These are phyloP conservation scores for Salvelinus sp. DNA, from an alignment of 2,113 vertebrate genomes.

Conservation along the genomic window DNA sequence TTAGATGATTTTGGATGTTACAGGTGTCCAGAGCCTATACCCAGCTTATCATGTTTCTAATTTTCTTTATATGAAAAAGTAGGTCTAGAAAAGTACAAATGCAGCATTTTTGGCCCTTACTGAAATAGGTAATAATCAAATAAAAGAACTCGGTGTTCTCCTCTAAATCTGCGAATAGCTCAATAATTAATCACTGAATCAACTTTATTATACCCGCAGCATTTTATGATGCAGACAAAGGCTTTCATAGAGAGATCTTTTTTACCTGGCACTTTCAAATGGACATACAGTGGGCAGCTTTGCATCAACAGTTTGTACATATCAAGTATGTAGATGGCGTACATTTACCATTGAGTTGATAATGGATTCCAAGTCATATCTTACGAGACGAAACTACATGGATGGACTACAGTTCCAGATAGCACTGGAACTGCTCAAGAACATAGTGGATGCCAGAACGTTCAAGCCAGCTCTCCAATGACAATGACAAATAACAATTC, in stretches of 20 bases:
- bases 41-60: constrained; percentile 28
- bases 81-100: constrained; percentile 46
- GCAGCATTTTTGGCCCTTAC: constrained; percentile 45
- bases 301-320: neutral
- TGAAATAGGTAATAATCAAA: constrained; percentile 56
- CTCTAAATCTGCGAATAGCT: constrained; percentile 56
- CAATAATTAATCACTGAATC: constrained; percentile 66
- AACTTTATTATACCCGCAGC: constrained; percentile 52
- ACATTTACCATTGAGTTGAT: too few species aligned
- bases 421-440: neutral
- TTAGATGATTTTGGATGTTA: neutral
- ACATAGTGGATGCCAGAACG: neutral
- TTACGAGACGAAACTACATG: too few species aligned
- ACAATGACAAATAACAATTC: neutral
- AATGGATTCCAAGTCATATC: too few species aligned
- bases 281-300: neutral
- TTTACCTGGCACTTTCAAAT: too few species aligned
- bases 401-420: too few species aligned
- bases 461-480: neutral
- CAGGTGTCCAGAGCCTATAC: too few species aligned
- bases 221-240: constrained; percentile 56
- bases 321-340: too few species aligned
- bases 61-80: constrained; percentile 40
- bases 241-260: constrained; percentile 42
- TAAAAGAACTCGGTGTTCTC: constrained; percentile 58